These are phyloP conservation scores for Prionailurus viverrinus DNA, from an alignment of 2,113 vertebrate species.

Conservation along the genomic window DNA sequence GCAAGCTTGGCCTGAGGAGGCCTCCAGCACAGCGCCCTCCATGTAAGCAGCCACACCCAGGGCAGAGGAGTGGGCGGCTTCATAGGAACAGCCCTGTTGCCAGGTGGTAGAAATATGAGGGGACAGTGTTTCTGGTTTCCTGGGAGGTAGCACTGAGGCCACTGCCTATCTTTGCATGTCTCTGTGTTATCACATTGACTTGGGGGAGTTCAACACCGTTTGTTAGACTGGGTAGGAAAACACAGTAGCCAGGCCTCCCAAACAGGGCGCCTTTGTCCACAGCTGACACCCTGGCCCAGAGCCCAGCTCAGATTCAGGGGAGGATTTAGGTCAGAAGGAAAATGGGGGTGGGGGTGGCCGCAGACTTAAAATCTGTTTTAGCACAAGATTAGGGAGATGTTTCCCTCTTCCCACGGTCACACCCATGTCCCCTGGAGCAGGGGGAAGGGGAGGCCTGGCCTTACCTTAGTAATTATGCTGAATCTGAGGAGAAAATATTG, in stretches of 20 bases:
- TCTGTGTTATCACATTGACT: not conserved
- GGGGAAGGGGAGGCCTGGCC: not conserved
- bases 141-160: not conserved
- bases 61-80: fast-evolving
- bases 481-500: not conserved
- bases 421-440: not conserved
- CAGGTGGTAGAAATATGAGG: not conserved
- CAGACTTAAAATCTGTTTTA: not conserved
- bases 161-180: not conserved
- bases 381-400: not conserved
- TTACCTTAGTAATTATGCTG: not conserved
- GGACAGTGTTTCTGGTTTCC: not conserved
- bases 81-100: fast-evolving
- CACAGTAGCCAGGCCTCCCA: constrained; percentile 34
- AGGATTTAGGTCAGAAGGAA: constrained; percentile 78
- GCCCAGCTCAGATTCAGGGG: constrained; percentile 54
- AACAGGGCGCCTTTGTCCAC: constrained; percentile 72
- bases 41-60: not conserved
- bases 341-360: not conserved
- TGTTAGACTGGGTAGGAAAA: not conserved
- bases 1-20: not conserved
- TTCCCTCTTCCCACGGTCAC: not conserved
- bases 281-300: constrained; percentile 3
- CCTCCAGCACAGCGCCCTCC: not conserved
- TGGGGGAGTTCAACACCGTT: not conserved